Percentiles rank a stretch among this genome's conserved stretches.
phyloP scores from a whole-genome alignment of 2,888 invertebrate species.

The Nephrotoma appendiculata region DNA sequence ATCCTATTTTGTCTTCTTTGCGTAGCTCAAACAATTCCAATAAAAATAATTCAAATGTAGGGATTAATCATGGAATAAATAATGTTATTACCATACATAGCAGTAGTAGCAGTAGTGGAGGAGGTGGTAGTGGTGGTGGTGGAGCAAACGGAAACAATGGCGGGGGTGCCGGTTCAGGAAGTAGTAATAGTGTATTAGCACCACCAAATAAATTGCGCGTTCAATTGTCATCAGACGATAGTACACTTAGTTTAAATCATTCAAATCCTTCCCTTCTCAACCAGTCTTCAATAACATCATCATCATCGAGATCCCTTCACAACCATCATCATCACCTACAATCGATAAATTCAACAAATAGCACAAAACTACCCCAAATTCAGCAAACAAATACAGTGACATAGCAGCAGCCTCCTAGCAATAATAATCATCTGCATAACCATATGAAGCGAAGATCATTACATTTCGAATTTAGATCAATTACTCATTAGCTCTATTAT shows the following conservation, averaged over 20 bases:
- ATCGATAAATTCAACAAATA: not conserved
- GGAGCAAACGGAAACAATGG: not conserved
- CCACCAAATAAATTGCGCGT: slow-evolving; percentile 7
- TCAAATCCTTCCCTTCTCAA: slow-evolving; percentile 5
- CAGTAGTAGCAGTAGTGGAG: not conserved
- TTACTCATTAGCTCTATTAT: not conserved
- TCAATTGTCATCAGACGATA: slow-evolving; percentile 8
- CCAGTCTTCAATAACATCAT: slow-evolving; percentile 11
- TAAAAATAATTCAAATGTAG: slow-evolving; percentile 11
- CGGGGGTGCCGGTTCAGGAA: not conserved
- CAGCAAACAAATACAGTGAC: slow-evolving; percentile 8
- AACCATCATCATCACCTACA: slow-evolving; percentile 10
- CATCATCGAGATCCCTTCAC: slow-evolving; percentile 12
- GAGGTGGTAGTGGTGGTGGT: not conserved
- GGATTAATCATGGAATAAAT: not conserved
- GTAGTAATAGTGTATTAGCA: not conserved
- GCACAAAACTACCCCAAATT: slow-evolving; percentile 8
- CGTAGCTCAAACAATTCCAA: slow-evolving; percentile 8
- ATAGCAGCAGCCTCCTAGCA: slow-evolving; percentile 5
- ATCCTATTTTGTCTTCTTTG: not conserved
- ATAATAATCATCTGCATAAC: not conserved
- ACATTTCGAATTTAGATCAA: not conserved
- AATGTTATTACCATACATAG: not conserved
- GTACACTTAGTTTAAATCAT: slow-evolving; percentile 5
- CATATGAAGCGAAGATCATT: not conserved